phyloP scores from a whole-genome alignment of 2,888 invertebrate genomes.

The Thelaira solivaga region DNA sequence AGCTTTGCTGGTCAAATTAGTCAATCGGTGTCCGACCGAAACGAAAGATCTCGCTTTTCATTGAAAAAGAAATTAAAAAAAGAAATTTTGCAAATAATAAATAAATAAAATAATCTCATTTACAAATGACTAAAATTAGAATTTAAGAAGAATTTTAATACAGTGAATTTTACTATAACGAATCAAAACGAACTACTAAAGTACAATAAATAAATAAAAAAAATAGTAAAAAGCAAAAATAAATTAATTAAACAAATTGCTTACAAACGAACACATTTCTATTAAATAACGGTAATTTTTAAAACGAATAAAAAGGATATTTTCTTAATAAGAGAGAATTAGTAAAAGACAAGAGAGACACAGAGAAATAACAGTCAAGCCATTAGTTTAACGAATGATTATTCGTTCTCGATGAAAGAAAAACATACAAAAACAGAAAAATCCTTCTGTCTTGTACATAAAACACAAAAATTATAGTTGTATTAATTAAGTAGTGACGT shows the following conservation, averaged over 20 bases:
- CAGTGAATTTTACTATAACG: slow-evolving; percentile 33
- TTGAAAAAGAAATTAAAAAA: slow-evolving; percentile 36
- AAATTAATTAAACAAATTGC: neutral
- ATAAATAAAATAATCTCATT: slow-evolving; percentile 13
- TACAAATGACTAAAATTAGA: slow-evolving; percentile 39
- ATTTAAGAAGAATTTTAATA: slow-evolving; percentile 36
- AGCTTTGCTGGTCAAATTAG: slow-evolving; percentile 71
- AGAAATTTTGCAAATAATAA: slow-evolving; percentile 46
- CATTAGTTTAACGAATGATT: too few relatives aligned
- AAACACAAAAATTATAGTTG: slow-evolving; percentile 10
- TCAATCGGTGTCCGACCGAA: slow-evolving; percentile 78
- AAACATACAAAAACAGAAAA: neutral
- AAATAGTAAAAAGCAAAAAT: neutral
- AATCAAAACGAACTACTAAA: slow-evolving; percentile 39
- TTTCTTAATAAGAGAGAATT: neutral
- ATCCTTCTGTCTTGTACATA: slow-evolving; percentile 2
- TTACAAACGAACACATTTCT: slow-evolving; percentile 33
- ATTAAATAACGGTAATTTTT: slow-evolving; percentile 29
- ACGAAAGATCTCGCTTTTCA: slow-evolving; percentile 75
- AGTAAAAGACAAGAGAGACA: neutral
- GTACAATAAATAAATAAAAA: neutral
- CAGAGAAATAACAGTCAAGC: too few relatives aligned
- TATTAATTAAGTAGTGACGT: slow-evolving; percentile 53
- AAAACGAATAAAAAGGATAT: slow-evolving; percentile 2
- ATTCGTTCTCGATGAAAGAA: neutral